Conservation (phyloP, 2,113 vertebrate genomes). For the Numenius arquata region DNA sequence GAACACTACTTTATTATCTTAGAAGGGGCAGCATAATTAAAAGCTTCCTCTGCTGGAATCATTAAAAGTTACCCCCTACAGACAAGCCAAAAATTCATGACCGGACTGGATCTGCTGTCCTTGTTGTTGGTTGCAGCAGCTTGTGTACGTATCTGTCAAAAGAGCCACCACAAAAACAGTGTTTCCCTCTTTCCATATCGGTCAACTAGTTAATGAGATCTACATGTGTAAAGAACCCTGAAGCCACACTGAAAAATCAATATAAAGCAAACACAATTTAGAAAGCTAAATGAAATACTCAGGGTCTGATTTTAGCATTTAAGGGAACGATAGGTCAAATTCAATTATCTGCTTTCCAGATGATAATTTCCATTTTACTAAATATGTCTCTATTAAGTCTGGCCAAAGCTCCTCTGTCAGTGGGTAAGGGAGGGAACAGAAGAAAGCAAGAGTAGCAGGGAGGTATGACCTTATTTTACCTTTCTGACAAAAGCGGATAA, state of each 20-base stretch:
- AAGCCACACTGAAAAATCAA: conserved; percentile 47
- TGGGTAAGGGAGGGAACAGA: background rate
- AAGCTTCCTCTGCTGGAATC: background rate
- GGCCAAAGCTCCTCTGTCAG: background rate
- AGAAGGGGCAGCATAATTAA: background rate
- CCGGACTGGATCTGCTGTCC: background rate
- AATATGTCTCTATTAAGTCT: background rate
- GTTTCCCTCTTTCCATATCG: background rate
- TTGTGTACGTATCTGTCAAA: background rate
- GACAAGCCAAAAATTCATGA: background rate
- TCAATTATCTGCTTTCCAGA: background rate
- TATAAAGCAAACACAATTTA: conserved; percentile 45
- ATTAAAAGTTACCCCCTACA: background rate
- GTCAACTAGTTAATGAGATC: background rate
- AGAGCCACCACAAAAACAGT: background rate
- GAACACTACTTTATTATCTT: background rate
- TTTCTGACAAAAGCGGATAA: background rate
- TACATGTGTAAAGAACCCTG: conserved; percentile 1
- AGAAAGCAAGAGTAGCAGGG: background rate
- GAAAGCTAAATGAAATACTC: conserved; percentile 31
- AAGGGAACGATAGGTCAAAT: background rate
- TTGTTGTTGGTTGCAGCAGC: background rate
- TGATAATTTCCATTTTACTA: background rate
- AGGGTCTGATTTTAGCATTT: conserved; percentile 38
- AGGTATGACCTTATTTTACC: background rate